Evolutionary conservation across 2,888 invertebrate genomes (phyloP).

Genomic region (Acronicta leporina): DNA sequence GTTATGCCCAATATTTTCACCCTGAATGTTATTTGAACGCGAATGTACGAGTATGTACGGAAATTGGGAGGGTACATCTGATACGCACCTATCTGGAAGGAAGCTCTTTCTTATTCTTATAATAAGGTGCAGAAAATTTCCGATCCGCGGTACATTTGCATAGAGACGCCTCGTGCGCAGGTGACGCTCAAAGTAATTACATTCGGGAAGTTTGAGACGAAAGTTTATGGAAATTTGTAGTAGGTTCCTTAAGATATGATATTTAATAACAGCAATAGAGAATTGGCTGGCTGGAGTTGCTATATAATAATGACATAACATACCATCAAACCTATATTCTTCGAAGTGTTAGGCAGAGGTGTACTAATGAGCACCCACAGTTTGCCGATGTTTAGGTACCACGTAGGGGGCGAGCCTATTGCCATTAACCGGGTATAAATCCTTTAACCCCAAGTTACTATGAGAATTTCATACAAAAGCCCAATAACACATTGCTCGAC

Average conservation of each 20-base stretch:
- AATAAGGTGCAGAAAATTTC: constrained; percentile 84
- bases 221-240: constrained; percentile 80
- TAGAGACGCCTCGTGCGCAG: constrained; percentile 81
- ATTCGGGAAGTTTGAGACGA: constrained; percentile 78
- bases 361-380: too few relatives aligned
- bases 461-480: too few relatives aligned
- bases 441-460: too few relatives aligned
- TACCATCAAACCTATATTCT: too few relatives aligned
- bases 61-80: constrained; percentile 86
- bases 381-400: too few relatives aligned
- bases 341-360: too few relatives aligned
- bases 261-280: constrained; percentile 51
- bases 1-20: constrained; percentile 85
- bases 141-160: constrained; percentile 79
- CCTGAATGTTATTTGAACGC: constrained; percentile 82
- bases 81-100: constrained; percentile 74
- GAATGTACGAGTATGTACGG: constrained; percentile 75
- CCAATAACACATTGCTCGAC: too few relatives aligned
- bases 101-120: constrained; percentile 77
- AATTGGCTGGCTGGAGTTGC: constrained; percentile 4
- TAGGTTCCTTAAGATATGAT: constrained; percentile 62
- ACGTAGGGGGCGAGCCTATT: too few relatives aligned
- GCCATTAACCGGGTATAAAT: too few relatives aligned
- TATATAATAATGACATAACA: too few relatives aligned
- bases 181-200: constrained; percentile 85